phyloP scores from a whole-genome alignment of 2,888 invertebrate genomes.

The Epistrophe grossulariae region DNA sequence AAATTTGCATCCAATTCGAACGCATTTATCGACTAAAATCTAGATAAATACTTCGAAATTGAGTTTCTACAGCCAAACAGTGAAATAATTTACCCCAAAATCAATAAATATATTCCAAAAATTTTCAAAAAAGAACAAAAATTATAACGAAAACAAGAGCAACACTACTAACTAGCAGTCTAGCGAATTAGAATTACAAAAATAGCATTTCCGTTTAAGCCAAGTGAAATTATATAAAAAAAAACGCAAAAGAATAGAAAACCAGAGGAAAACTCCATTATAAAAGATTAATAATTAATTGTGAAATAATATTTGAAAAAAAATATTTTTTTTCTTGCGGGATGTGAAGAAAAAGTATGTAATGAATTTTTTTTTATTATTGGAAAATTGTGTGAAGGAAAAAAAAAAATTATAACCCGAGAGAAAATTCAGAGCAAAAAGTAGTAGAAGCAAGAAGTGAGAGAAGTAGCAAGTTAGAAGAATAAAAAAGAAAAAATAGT shows the following conservation, averaged over 20 bases:
- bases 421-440: slow-evolving; percentile 69
- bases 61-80: slow-evolving; percentile 39
- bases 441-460: slow-evolving; percentile 62
- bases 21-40: slow-evolving; percentile 21
- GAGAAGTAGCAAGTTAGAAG: slow-evolving; percentile 29
- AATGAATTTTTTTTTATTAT: slow-evolving; percentile 72
- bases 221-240: slow-evolving; percentile 73
- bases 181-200: slow-evolving; percentile 61
- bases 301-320: slow-evolving; percentile 56
- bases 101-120: slow-evolving; percentile 18
- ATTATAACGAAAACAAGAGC: slow-evolving; percentile 72
- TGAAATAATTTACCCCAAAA: slow-evolving; percentile 18
- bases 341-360: slow-evolving; percentile 63
- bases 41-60: slow-evolving; percentile 2
- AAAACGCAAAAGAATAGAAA: slow-evolving; percentile 16
- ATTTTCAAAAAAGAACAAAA: slow-evolving; percentile 57
- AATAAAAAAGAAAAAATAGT: slow-evolving; percentile 3
- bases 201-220: slow-evolving; percentile 71
- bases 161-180: slow-evolving; percentile 46
- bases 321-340: slow-evolving; percentile 36
- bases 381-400: slow-evolving; percentile 72
- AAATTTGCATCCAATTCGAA: slow-evolving; percentile 45
- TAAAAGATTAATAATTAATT: slow-evolving; percentile 46
- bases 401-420: slow-evolving; percentile 48
- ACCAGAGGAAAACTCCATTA: slow-evolving; percentile 15